Evolutionary conservation across 2,113 vertebrate species (phyloP), one percentile per base, ranked within the genome.

Genomic region (Shinisaurus crocodilurus): DNA sequence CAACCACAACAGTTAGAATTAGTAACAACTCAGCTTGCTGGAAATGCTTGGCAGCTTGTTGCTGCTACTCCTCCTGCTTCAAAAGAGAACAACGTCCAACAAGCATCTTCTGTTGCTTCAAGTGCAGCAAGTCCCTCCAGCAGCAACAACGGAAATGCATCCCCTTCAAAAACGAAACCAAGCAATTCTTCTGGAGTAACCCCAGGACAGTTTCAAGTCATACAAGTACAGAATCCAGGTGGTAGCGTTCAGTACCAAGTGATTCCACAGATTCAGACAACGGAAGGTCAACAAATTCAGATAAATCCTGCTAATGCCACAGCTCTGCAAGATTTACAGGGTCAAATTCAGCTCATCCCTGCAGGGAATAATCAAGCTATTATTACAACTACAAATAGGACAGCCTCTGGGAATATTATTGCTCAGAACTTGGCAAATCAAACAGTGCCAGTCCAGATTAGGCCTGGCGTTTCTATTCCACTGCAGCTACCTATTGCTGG

Each of bases 181-280:
- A 74, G 97, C 92, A 96, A 91, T 92, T 97, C 97, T 89, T 97
- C 97, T 57, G 27, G 95, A n/a, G 88, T 94, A 0, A 95, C 93
- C 9, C 96, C 97, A 60, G 97, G 97, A 90, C 98, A 99, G 80
- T 99, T 98, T 95, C 99, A 99, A 94, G 99, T 99, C 90, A 98
- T 99, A 95, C 99, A 99, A 97, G 97, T 99, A 82, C 98, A 99
- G 92, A 99, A 97, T 95, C 97, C 98, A 0, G 95, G 98, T 0
- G 98, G 98, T 40, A 98, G 97, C 63, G 98, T 99, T 67, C 99
- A 99, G 95, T 99, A 99, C 94, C 99, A 99, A 97, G 98, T 99
- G 92, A 99, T 99, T 93, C 99, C 99, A n/a, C 99, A 99, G 92
- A 97, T 99, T 95, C 99, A 99, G 96, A 98, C 99, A 18, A 97